Base-by-base conservation (phyloP, 2,888 invertebrate species). In the Ophion costatus region DNA sequence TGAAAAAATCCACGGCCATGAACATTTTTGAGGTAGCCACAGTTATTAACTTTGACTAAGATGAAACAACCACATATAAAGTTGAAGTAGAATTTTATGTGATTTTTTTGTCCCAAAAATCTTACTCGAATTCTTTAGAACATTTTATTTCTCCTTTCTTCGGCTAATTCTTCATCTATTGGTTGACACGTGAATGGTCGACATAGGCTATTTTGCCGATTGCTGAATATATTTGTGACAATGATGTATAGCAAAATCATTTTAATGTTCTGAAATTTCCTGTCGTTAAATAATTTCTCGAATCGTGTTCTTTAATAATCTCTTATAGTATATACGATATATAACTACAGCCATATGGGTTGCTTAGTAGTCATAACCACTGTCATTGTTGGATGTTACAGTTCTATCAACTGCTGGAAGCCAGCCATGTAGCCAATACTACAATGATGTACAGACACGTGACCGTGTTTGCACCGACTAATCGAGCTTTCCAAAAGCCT, bases 391-490 rank as follows among this genome's bases (percentile, higher is more conserved):
- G 91, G 93, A 94, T 94, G 93, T 96, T 96, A 64, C 96, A 98
- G 98, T 98, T 98, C 92, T 96, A 96, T 91, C 95, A 96, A 74
- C 94, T 97, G 86, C 92, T 98, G 93, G 96, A 97, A 90, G 95
- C 96, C 86, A 97, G 96, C 93, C 95, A 95, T 79, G 94, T 97
- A 73, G 97, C 97, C 61, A 97, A 97, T 91, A 95, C 95, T 67
- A 96, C 96, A 22, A 94, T 98, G 69, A 95, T 96, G 90, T 95
- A 96, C 92, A 96, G 97, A 87, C 96, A 96, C 91, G 96, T 97
- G 92, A 98, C 98, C n/a, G 94, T 98, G 83, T 98, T 98, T 91
- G 98, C 98, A 78, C 98, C 98, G 11, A 97, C 97, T 87, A 98
- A 98, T 94, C 95, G 96, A 88, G 98, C 98, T 82, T 98, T 98